phyloP scores from a whole-genome alignment of 2,113 vertebrate genomes.

The Grammatotria lemairii region DNA sequence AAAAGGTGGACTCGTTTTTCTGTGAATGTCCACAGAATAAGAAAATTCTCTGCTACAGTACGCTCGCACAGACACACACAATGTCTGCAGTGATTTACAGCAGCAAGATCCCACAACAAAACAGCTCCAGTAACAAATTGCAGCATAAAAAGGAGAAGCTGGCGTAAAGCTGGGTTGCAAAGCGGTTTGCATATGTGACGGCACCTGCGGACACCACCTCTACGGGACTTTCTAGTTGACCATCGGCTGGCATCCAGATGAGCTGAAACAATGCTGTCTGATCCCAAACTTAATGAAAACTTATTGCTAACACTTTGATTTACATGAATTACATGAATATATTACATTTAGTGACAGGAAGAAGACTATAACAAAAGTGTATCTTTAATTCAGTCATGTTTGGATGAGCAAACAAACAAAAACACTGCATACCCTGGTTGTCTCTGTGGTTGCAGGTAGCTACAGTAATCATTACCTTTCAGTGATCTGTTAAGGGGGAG shows the following conservation, averaged over 20 bases:
- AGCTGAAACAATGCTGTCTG: not conserved
- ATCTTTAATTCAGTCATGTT: not conserved
- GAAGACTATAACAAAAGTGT: not conserved
- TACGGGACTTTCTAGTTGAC: not conserved
- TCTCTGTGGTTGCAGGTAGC: not conserved
- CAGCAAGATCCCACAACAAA: not conserved
- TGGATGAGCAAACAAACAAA: not conserved
- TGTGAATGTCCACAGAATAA: not conserved
- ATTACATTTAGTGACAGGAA: not conserved
- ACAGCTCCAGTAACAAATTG: not conserved
- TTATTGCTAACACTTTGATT: not conserved
- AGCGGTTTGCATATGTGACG: not conserved
- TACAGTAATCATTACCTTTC: not conserved
- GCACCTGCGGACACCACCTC: rapidly evolving
- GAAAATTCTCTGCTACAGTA: not conserved
- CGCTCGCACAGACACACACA: not conserved
- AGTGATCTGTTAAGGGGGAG: rapidly evolving
- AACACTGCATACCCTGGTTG: not conserved
- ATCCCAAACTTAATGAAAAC: not conserved
- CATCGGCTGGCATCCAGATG: not conserved
- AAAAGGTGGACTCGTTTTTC: not conserved
- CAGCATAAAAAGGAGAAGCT: not conserved
- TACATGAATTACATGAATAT: not conserved
- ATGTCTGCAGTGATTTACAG: not conserved
- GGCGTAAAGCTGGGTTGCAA: not conserved